Base-by-base conservation (phyloP, 2,888 invertebrate genomes). In the Halictus quadricinctus region DNA sequence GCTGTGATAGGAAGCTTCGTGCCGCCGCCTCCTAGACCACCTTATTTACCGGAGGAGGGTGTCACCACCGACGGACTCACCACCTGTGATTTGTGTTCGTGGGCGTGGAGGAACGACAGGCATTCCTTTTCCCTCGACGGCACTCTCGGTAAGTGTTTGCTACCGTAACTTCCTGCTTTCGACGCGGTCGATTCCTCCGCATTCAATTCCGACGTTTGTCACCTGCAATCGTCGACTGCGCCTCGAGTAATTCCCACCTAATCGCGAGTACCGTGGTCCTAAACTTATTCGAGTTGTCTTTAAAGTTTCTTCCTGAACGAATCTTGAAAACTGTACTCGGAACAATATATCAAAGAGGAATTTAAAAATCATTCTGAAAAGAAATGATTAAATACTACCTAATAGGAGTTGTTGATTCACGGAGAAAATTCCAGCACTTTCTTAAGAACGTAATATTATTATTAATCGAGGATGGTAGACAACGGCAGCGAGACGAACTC, bases 31-130 rank as follows among this genome's bases (percentile, higher is more conserved):
- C 97, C 97, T 54, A 95, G 96, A 90, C 96, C 96, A 79, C 95
- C 96, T 75, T 96, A 96, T 93, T 95, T 96, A 88, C 94, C 95
- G 46, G 96, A 97, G 92, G 96, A 96, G 88, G 95, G 95, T 88
- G 95, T 96, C 89, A 95, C 96, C 89, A 95, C 96, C 85, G 97
- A 97, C 94, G 97, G 97, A 84, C 95, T 97, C 89, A 97, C 97
- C 92, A 97, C 97, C 93, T 97, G 97, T 95, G 97, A 97, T 95
- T 95, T 97, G 90, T 97, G 97, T 94, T 95, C 96, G 90, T 97
- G 97, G 97, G 97, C 97, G 91, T 96, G 96, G 95, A 92, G 94
- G 84, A 96, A 96, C 93, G 95, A 95, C 88, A 95, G 95, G 93
- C 95, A 95, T 94, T 95, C 95, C 91, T 95, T 95, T 94, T 95